A percentile compares a stretch with the other conserved stretches of the same genome.
These are phyloP conservation scores for Noctua fimbriata DNA, from an alignment of 2,888 invertebrate genomes.

Conservation along the genomic window DNA sequence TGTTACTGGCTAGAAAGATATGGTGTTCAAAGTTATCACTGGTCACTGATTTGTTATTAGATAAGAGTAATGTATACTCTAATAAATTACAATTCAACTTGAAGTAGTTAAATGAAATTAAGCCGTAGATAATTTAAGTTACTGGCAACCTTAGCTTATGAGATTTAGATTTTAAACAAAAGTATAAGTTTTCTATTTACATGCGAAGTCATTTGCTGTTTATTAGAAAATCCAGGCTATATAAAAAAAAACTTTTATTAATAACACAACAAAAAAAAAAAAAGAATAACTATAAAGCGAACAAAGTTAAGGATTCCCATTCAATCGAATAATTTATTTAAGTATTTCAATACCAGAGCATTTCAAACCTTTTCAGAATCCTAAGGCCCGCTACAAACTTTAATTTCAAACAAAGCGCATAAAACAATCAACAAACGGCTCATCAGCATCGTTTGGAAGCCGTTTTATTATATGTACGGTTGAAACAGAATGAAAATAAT, in stretches of 20 bases:
- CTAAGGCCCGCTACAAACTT: slow-evolving; percentile 38
- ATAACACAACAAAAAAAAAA: slow-evolving; percentile 9
- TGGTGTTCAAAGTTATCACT: neutral
- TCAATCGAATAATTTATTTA: slow-evolving; percentile 30
- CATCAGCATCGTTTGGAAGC: slow-evolving; percentile 56
- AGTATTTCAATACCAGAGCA: slow-evolving; percentile 21
- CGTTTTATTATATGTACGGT: slow-evolving; percentile 59
- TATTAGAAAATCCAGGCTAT: slow-evolving; percentile 1
- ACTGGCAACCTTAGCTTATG: neutral
- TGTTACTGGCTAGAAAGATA: neutral
- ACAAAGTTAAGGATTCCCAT: slow-evolving; percentile 5
- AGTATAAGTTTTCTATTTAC: neutral
- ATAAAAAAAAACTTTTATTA: neutral
- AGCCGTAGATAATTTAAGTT: neutral
- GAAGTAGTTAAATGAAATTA: neutral
- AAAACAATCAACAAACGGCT: slow-evolving; percentile 57
- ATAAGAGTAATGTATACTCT: neutral
- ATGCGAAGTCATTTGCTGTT: neutral
- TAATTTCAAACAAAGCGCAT: slow-evolving; percentile 47
- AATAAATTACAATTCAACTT: neutral
- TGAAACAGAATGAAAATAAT: slow-evolving; percentile 61
- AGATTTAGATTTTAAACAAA: slow-evolving; percentile 20
- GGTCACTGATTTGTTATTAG: neutral
- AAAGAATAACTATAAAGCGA: neutral
- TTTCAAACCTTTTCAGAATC: slow-evolving; percentile 17